phyloP scores from a whole-genome alignment of 2,888 invertebrate species.

The Eumacrocentrus americanus region DNA sequence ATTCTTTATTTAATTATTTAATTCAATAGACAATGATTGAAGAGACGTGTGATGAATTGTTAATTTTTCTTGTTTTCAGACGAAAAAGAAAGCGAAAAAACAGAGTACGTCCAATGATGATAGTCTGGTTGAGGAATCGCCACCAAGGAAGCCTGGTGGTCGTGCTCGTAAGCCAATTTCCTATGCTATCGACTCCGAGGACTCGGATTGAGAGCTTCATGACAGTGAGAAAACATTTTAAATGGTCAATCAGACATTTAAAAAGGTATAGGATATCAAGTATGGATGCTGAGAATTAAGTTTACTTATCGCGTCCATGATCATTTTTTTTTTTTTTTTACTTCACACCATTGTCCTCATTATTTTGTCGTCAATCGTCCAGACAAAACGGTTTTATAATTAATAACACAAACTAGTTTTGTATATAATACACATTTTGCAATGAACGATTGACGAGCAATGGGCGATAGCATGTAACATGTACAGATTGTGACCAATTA shows the following conservation, averaged over 20 bases:
- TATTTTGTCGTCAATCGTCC: too few species aligned
- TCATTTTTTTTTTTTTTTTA: too few species aligned
- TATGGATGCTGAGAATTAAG: not conserved
- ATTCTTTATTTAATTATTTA: slow-evolving; percentile 2
- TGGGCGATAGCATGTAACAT: too few species aligned
- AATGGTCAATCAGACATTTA: too few species aligned
- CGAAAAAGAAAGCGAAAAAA: slow-evolving; percentile 49
- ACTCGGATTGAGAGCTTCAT: slow-evolving; percentile 41
- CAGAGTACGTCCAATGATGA: slow-evolving; percentile 41
- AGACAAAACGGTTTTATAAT: too few species aligned
- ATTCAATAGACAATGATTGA: not conserved
- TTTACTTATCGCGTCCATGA: not conserved
- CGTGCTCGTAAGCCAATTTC: slow-evolving; percentile 63
- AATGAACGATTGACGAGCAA: too few species aligned
- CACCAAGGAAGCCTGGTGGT: slow-evolving; percentile 59
- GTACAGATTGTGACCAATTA: too few species aligned
- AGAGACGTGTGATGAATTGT: not conserved
- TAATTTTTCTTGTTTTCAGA: slow-evolving; percentile 31
- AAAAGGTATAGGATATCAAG: too few species aligned
- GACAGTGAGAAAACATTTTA: not conserved
- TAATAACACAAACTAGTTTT: too few species aligned
- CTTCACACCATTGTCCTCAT: too few species aligned
- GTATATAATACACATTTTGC: too few species aligned
- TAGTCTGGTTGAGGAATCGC: slow-evolving; percentile 36
- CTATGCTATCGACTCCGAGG: slow-evolving; percentile 61